Base-by-base conservation (phyloP, 1,140 invertebrate species). In the Popillia japonica region DNA sequence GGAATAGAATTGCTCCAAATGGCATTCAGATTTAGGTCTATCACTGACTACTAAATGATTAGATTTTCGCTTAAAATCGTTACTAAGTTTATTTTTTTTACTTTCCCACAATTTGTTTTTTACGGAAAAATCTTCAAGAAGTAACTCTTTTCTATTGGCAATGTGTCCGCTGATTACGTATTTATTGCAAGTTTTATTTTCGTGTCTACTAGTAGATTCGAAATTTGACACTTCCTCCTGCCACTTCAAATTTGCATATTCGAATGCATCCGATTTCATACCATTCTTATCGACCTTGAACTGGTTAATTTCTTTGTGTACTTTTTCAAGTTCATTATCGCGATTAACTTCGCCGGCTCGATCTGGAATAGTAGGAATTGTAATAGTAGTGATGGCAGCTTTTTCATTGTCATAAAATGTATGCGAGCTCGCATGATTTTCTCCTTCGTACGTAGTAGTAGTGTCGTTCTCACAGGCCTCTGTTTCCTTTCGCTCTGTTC, bases 341-440 rank as follows among this genome's bases (percentile, higher is more conserved):
- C 61, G 22, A 68, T 68, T 68, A 68, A 23, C 61, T 27, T 68
- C 61, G 20, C 17, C 20, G 20, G 7, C 61, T 27, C 10, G 22
- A 8, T 22, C 61, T 34, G 61, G 6, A 68, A 34, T 68, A 34
- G 22, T 68, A 27, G 61, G 9, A 68, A 22, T 68, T 14, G 61
- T 68, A 68, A 68, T 27, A 23, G 61, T 34, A 68, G 20, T 34
- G 10, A 22, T 68, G 11, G 61, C 22, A 68, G 20, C 17, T 23
- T 40, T 68, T 77, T 77, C 61, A 9, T n/a, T 34, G 68, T 11
- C 68, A 40, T 55, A 27, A 40, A 40, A 6, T 14, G 17, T 48
- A 77, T 59, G 48, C 48, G 59, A 77, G 68, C 44, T 77, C 40
- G 61, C 76, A 68, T 77, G n/a, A 61, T 23, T 68, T 42, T 78